Evolutionary conservation across 2,888 invertebrate species (phyloP).

Genomic region (Nebria brevicollis): DNA sequence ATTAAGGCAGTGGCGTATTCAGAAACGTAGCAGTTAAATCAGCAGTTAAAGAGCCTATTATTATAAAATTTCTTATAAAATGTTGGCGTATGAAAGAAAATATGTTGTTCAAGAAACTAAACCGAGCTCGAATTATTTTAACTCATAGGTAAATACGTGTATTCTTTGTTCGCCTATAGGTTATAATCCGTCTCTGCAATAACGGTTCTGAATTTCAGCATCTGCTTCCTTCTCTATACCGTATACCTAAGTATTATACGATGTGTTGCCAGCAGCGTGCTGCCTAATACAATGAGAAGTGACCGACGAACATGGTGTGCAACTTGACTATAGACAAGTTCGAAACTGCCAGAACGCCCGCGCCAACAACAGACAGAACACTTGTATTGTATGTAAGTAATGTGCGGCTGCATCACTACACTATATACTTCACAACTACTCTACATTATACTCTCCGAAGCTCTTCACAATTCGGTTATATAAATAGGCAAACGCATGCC

Average conservation of each 20-base stretch:
- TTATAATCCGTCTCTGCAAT: background rate
- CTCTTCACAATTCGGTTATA: background rate
- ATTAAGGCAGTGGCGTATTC: background rate
- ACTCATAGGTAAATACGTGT: background rate
- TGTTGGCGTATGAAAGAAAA: background rate
- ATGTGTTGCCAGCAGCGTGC: constrained; percentile 25
- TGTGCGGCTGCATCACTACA: background rate
- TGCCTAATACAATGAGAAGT: constrained; percentile 33
- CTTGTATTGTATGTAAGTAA: constrained; percentile 26
- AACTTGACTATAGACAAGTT: constrained; percentile 38
- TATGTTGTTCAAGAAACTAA: background rate
- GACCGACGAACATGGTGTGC: constrained; percentile 25
- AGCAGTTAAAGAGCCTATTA: background rate
- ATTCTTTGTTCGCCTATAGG: background rate
- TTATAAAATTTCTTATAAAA: background rate
- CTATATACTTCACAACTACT: constrained; percentile 1
- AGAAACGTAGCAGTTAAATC: background rate
- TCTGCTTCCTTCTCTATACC: background rate
- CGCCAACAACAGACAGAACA: constrained; percentile 30
- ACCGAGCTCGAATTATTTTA: background rate
- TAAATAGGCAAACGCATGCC: background rate
- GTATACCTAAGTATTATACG: constrained; percentile 3
- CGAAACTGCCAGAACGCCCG: constrained; percentile 22
- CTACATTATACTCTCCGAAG: background rate
- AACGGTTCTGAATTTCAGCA: background rate